Percentiles rank a stretch among this genome's conserved stretches.
Conservation (phyloP, 2,888 invertebrate species). For the Dermolepida albohirtum region DNA sequence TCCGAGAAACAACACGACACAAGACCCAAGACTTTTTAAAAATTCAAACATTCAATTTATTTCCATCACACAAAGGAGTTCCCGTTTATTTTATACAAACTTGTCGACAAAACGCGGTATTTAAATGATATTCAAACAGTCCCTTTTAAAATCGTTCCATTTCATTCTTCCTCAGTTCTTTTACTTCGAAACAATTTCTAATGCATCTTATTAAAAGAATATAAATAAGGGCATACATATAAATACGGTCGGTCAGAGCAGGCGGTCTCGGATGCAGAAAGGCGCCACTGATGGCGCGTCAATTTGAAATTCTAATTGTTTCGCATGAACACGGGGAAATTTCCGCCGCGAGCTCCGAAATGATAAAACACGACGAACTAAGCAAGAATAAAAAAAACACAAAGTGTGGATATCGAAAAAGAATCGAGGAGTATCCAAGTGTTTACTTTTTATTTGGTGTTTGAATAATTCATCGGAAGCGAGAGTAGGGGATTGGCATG, state of each 20-base stretch:
- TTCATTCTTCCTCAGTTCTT: too few relatives aligned
- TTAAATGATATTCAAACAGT: too few relatives aligned
- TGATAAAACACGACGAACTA: background rate
- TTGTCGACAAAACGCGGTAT: too few relatives aligned
- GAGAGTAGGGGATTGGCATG: background rate
- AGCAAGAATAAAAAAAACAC: conserved; percentile 4
- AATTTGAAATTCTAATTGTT: conserved; percentile 34
- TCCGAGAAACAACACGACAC: too few relatives aligned
- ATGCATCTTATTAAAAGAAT: conserved; percentile 29
- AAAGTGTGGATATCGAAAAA: conserved; percentile 29
- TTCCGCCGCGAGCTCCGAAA: background rate
- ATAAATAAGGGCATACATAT: conserved; percentile 33
- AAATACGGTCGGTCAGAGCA: background rate
- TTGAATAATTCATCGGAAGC: conserved; percentile 38
- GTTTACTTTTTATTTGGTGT: conserved; percentile 42
- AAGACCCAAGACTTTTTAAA: too few relatives aligned
- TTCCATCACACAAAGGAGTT: too few relatives aligned
- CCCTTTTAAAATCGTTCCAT: too few relatives aligned
- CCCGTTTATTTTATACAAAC: too few relatives aligned
- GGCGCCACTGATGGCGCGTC: background rate
- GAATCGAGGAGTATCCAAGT: conserved; percentile 36
- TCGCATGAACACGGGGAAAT: conserved; percentile 13
- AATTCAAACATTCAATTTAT: too few relatives aligned
- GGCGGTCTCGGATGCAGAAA: background rate
- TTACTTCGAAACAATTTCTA: conserved; percentile 4